Percentiles rank a stretch among this genome's conserved stretches.
These are phyloP conservation scores for Athripsodes cinereus DNA, from an alignment of 2,888 invertebrate genomes.

Conservation along the genomic window DNA sequence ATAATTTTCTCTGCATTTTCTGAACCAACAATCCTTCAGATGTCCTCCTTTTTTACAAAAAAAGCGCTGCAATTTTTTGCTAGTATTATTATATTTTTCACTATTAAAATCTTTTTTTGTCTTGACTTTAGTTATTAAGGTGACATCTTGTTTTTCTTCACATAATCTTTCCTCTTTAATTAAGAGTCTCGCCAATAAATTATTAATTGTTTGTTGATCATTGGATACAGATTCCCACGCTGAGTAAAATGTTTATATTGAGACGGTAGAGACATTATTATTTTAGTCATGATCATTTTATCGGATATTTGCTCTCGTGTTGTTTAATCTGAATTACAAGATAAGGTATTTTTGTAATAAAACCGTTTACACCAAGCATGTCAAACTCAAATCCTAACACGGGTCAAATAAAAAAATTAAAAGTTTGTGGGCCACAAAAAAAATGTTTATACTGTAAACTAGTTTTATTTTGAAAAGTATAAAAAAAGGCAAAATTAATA, in stretches of 20 bases:
- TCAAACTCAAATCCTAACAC: no score
- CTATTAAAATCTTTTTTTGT: neutral
- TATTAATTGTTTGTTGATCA: neutral
- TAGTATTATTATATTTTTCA: neutral
- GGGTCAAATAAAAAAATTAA: no score
- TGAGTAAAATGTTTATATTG: neutral
- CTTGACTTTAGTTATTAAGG: no score
- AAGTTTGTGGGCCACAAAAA: no score
- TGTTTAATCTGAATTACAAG: neutral
- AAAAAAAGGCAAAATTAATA: no score
- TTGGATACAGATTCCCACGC: no score
- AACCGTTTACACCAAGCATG: no score
- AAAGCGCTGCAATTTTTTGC: neutral
- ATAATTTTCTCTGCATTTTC: neutral
- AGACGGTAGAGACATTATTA: neutral
- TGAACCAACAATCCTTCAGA: neutral
- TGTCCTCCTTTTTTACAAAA: neutral
- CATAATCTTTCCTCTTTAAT: neutral
- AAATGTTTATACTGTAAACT: no score
- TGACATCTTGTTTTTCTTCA: no score
- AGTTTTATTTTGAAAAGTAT: no score
- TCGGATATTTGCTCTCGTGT: neutral
- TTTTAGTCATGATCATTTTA: no score
- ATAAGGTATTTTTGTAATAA: no score
- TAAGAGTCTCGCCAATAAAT: neutral